Conservation (phyloP, 1,140 invertebrate species). For the Heliconius hermathena region DNA sequence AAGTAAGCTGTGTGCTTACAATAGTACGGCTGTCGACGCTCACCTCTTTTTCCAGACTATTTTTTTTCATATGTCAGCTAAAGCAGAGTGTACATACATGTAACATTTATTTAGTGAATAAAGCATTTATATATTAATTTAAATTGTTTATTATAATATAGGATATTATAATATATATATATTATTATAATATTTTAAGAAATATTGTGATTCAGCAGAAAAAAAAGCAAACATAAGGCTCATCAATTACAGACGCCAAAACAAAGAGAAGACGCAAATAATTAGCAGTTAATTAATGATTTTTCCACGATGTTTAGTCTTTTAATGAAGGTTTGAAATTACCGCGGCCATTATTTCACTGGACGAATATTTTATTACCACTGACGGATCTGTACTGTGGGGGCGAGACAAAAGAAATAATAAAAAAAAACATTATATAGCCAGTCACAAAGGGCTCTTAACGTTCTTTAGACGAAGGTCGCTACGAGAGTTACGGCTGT, state of each 20-base stretch:
- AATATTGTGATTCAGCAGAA: background rate
- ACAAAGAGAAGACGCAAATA: constrained; percentile 47
- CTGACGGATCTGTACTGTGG: constrained; percentile 51
- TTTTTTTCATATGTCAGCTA: no score
- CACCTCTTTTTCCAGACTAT: no score
- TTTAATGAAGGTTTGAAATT: constrained; percentile 69
- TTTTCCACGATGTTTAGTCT: constrained; percentile 52
- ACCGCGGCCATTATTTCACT: constrained; percentile 67
- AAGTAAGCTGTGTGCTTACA: no score
- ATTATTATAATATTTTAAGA: no score
- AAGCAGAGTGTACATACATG: no score
- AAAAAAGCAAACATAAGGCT: background rate
- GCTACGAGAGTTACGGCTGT: constrained; percentile 49
- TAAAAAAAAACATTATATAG: constrained; percentile 57
- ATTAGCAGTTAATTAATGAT: constrained; percentile 51
- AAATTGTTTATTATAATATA: background rate
- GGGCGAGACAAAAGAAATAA: constrained; percentile 64
- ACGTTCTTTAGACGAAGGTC: constrained; percentile 59
- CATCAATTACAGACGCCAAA: constrained; percentile 15
- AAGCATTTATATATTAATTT: no score
- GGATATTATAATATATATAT: no score
- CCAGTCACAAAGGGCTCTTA: constrained; percentile 62
- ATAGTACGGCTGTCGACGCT: no score
- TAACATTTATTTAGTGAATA: no score
- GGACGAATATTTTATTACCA: constrained; percentile 68